Conservation (phyloP, 2,888 invertebrate genomes). For the Drosophila recens region DNA sequence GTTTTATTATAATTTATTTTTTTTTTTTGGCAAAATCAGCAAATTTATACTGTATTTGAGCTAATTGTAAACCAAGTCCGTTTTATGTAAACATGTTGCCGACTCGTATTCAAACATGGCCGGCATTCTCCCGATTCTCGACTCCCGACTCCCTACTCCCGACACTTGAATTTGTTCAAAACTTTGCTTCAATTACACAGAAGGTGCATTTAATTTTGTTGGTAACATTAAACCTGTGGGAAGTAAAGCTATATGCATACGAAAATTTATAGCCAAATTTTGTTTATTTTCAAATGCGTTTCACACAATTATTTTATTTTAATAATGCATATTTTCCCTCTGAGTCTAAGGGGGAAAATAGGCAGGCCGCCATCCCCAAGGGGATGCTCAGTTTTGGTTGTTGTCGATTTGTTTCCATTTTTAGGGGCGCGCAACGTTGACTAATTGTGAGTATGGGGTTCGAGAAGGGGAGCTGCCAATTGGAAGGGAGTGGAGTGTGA, state of each 20-base stretch:
- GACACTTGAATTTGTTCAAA: conserved; percentile 29
- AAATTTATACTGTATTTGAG: conserved; percentile 43
- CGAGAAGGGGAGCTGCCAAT: conserved; percentile 2
- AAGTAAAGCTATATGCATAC: conserved; percentile 72
- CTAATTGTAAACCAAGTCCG: conserved; percentile 74
- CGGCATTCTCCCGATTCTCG: conserved; percentile 44
- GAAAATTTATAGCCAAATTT: conserved; percentile 39
- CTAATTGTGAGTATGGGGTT: conserved; percentile 50
- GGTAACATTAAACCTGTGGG: conserved; percentile 74
- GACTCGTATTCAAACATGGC: conserved; percentile 77
- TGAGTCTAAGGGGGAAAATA: not conserved
- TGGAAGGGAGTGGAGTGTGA: conserved; percentile 56
- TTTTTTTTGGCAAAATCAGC: conserved; percentile 50
- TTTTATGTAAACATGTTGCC: conserved; percentile 82
- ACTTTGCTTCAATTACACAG: conserved; percentile 64
- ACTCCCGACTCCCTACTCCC: no score
- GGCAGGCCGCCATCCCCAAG: conserved; percentile 7
- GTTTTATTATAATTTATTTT: conserved; percentile 19
- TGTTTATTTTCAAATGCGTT: conserved; percentile 48
- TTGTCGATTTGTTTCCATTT: conserved; percentile 63
- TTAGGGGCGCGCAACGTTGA: conserved; percentile 19
- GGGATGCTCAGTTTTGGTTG: conserved; percentile 56
- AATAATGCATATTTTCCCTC: conserved; percentile 66
- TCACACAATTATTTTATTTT: conserved; percentile 72
- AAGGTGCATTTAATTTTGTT: conserved; percentile 61